Conservation (phyloP, 2,797 vertebrate species). For the Rhabdophis nuchalis region DNA sequence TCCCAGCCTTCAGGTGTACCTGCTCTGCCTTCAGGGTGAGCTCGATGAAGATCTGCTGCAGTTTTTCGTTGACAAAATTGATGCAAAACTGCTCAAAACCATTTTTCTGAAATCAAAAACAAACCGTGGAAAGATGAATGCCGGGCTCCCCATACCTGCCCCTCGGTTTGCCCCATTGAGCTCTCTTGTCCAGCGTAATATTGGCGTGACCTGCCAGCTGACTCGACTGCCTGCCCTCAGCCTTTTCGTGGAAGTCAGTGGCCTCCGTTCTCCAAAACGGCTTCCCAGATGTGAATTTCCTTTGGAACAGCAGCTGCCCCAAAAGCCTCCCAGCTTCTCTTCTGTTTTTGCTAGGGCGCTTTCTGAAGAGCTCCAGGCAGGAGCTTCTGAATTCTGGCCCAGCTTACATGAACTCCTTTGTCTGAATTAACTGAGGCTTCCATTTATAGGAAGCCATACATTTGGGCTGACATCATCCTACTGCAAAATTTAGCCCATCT, state of each 20-base stretch:
- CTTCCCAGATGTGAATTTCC: constrained; percentile 29
- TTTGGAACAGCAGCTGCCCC: constrained; percentile 36
- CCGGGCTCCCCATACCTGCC: not conserved
- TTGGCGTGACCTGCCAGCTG: constrained; percentile 5
- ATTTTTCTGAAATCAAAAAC: constrained; percentile 83
- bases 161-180: not conserved
- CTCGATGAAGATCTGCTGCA: constrained; percentile 98
- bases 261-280: constrained; percentile 39
- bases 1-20: constrained; percentile 71
- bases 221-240: constrained; percentile 11
- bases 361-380: constrained; percentile 4
- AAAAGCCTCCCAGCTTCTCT: constrained; percentile 15
- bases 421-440: not conserved
- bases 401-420: constrained; percentile 86
- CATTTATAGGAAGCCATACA: not conserved
- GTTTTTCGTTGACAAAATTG: constrained; percentile 98
- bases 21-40: constrained; percentile 96
- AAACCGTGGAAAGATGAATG: constrained; percentile 32
- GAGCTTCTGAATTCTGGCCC: not conserved
- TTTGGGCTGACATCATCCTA: not conserved
- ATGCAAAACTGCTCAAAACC: constrained; percentile 99
- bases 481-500: not conserved
- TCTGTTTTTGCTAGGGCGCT: constrained; percentile 6
- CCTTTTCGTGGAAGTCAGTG: constrained; percentile 12
- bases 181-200: not conserved